Conservation (phyloP, 2,888 invertebrate genomes). For the Homarus gammarus region DNA sequence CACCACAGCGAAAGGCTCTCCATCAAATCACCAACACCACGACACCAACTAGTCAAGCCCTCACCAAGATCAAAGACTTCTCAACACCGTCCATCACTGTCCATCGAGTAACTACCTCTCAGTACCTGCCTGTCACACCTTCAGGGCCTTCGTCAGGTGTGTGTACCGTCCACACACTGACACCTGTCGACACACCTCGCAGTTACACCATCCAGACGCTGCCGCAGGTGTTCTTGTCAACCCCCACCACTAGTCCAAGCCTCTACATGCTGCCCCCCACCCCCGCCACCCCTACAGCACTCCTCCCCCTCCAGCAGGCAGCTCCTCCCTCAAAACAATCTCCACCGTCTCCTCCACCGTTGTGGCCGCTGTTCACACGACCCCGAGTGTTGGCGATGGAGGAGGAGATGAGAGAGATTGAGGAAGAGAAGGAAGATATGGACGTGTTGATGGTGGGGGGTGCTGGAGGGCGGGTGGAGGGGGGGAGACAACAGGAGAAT, state of each 20-base stretch:
- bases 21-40: background rate
- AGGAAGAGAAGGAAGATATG: background rate
- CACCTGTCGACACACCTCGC: background rate
- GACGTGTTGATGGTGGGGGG: background rate
- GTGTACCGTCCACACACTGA: background rate
- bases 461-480: constrained; percentile 9
- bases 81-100: background rate
- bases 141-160: background rate
- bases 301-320: too few relatives aligned
- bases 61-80: background rate
- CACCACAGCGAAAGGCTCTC: background rate
- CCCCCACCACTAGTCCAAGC: too few relatives aligned
- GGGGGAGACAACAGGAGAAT: constrained; percentile 35
- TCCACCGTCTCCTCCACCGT: too few relatives aligned
- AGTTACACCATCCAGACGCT: too few relatives aligned
- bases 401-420: background rate
- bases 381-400: background rate
- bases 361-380: background rate
- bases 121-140: background rate
- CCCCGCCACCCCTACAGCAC: too few relatives aligned
- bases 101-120: background rate
- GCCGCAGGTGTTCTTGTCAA: too few relatives aligned
- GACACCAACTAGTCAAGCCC: background rate
- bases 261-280: too few relatives aligned
- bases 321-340: too few relatives aligned